Evolutionary conservation across 2,113 vertebrate species (phyloP), one percentile per base, ranked within the genome.

Genomic region (Rhagologus leucostigma): DNA sequence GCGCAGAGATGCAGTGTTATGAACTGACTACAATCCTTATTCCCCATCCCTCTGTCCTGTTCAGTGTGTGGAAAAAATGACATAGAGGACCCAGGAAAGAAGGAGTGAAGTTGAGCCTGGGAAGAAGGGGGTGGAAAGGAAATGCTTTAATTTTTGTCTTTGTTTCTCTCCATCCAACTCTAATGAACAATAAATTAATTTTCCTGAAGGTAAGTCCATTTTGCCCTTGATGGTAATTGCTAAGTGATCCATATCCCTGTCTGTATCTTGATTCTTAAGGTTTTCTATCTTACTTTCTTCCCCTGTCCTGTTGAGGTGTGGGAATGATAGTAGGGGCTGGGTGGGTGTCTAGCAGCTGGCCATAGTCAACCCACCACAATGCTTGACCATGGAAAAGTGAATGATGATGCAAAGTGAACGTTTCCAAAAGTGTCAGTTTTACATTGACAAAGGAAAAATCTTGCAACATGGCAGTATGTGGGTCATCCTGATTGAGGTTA

Each of bases 1-100:
- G 1, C 0, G 0, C 17, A 86, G 50, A 69, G 8, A 62, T 53
- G 10, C 68, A 81, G 18, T 30, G n/a, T 22, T 62, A 52, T 7
- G 15, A 60, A 75, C 56, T 26, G 7, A 60, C 14, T 3, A 1
- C 33, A 84, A 21, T 37, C 6, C n/a, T 44, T 44, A 50, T 16
- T 89, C 11, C 21, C 4, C 17, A 57, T 26, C 6, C 14, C 21
- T 32, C 16, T 52, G 14, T 41, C 22, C 20, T 4, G 0, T 37
- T 80, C 10, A 1, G 13, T 56, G 13, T 62, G 41, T 18, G 12
- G 22, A 42, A 70, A 64, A 13, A 44, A 69, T 4, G 13, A 44
- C 1, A 5, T 1, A 39, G 18, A 87, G 14, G 14, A 79, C 23
- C 10, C 68, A 67, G 42, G 20, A 80, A 60, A 56, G 24, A 27